Conservation (phyloP, 1,140 invertebrate genomes). For the Drosophila funebris region DNA sequence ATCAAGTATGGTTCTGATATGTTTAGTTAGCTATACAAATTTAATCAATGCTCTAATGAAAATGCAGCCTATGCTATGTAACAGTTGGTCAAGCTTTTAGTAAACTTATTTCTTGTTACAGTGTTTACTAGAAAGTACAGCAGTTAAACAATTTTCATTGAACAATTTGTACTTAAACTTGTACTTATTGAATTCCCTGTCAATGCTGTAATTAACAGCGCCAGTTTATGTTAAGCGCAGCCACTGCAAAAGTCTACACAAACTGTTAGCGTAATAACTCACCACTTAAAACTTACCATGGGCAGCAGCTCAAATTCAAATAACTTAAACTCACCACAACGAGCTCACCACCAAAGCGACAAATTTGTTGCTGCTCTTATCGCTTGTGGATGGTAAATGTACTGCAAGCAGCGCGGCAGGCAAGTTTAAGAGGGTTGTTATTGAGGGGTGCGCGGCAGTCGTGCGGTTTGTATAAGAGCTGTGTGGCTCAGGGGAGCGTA, state of each 20-base stretch:
- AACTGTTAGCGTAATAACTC: neutral
- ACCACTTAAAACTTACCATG: neutral
- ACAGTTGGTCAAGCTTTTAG: no score
- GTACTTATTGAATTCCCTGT: neutral
- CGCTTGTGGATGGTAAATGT: slow-evolving; percentile 52
- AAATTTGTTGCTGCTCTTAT: slow-evolving; percentile 42
- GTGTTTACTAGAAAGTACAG: no score
- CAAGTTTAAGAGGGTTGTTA: neutral
- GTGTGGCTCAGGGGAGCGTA: neutral
- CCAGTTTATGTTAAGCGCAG: slow-evolving; percentile 19
- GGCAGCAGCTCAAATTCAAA: slow-evolving; percentile 41
- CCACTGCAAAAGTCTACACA: slow-evolving; percentile 31
- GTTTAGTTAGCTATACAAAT: slow-evolving; percentile 9
- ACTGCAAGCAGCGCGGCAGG: neutral
- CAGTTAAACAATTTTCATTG: no score
- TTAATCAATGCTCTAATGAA: neutral
- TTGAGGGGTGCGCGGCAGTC: neutral
- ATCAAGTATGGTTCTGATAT: neutral
- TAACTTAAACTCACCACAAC: slow-evolving; percentile 45
- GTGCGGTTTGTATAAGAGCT: slow-evolving; percentile 22
- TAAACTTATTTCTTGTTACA: no score
- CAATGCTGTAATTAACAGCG: neutral
- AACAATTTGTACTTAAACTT: neutral
- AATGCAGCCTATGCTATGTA: no score
- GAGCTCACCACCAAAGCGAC: slow-evolving; percentile 44